These are phyloP conservation scores for Harpagus bidentatus DNA, from an alignment of 2,113 vertebrate genomes.

Conservation along the genomic window DNA sequence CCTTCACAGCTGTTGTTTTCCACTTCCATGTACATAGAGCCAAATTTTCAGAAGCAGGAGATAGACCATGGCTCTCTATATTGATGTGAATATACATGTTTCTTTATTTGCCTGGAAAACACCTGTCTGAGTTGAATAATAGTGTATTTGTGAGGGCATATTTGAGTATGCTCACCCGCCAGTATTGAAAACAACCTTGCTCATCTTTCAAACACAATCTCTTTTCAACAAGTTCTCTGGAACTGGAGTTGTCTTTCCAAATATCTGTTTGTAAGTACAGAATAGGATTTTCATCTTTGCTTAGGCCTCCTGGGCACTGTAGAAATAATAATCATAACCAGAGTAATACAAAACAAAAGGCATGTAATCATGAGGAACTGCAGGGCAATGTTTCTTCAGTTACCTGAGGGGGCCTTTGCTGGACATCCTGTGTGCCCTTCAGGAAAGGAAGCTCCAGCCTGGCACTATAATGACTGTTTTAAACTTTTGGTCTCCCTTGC, in stretches of 20 bases:
- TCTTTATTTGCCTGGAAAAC: not conserved
- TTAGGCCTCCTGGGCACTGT: not conserved
- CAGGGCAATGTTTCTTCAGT: not conserved
- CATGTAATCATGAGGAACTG: not conserved
- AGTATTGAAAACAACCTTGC: not conserved
- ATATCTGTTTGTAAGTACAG: not conserved
- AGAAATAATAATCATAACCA: not conserved
- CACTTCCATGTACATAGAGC: not conserved
- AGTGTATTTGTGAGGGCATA: not conserved
- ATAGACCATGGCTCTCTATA: not conserved
- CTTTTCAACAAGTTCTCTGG: not conserved
- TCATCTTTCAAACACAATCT: not conserved
- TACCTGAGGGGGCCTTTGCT: not conserved
- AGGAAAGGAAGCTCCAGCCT: not conserved
- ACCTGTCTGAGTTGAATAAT: not conserved
- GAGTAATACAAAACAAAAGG: not conserved
- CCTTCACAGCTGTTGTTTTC: conserved; percentile 57
- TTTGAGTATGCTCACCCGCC: fast-evolving
- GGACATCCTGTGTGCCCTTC: not conserved
- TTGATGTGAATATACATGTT: not conserved
- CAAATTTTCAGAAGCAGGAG: conserved; percentile 20
- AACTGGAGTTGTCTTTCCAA: not conserved
- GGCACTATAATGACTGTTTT: not conserved
- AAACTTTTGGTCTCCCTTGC: not conserved
- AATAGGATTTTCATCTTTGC: not conserved